Evolutionary conservation across 2,113 vertebrate genomes (phyloP), one percentile per base, ranked within the genome.

Genomic region (Rynchops niger): DNA sequence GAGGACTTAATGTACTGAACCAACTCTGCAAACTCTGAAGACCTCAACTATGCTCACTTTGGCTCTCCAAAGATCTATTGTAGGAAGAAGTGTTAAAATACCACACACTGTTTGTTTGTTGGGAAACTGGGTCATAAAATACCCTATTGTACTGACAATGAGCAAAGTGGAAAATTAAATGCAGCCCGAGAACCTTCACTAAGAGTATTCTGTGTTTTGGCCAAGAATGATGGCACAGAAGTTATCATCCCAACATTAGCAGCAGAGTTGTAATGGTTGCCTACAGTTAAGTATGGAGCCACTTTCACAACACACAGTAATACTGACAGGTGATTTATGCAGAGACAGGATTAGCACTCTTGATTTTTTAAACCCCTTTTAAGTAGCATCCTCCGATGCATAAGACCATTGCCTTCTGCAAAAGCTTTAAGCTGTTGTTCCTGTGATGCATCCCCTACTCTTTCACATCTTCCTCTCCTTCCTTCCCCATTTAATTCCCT

Each of bases 51-150:
- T 5, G 20, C 62, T 91, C 70, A 66, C 82, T 86, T 2, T 74
- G 86, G 69, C 90, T 93, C 65, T 72, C 73, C 77, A 65, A 59
- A 82, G 59, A 70, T 12, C 73, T 84, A 82, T 49, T 96, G 73
- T 70, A 84, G 42, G 66, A 15, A 93, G 50, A 94, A 91, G 85
- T 52, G 25, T 61, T 71, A 76, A 71, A 95, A 84, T 58, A 71
- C 34, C 40, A 1, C 30, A 45, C n/a, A 77, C 16, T 61, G 34
- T 88, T 88, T 88, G 63, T 56, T 49, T 83, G 71, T 81, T 73
- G 47, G 50, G 79, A 93, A 95, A 90, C 26, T 45, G 63, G 50
- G 55, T 93, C 76, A 92, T 59, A 82, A 94, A 95, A 90, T 21
- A 82, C 20, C 25, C 58, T 50, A 36, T 9, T 74, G 59, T 67